Percentiles rank a stretch among this genome's conserved stretches.
phyloP scores from a whole-genome alignment of 2,113 vertebrate genomes.

The Triplophysa siluroides region DNA sequence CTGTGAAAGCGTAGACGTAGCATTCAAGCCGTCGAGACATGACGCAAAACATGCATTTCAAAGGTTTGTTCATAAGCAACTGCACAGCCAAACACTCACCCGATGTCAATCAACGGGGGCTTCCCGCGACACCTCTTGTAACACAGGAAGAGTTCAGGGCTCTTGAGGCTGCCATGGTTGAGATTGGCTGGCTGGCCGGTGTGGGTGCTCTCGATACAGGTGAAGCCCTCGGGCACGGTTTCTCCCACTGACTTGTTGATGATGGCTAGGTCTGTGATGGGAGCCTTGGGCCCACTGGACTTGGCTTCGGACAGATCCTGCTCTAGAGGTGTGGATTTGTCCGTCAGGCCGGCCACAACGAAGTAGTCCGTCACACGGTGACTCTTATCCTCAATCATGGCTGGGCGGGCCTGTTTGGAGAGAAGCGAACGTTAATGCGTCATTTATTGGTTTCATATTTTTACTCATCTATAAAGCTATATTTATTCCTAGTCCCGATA shows the following conservation, averaged over 20 bases:
- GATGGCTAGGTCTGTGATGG: constrained; percentile 93
- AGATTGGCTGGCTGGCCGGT: constrained; percentile 92
- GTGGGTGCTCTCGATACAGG: constrained; percentile 90
- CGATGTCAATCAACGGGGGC: constrained; percentile 89
- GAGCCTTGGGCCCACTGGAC: constrained; percentile 87
- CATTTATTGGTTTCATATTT: no score
- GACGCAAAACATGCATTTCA: neutral
- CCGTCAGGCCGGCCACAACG: constrained; percentile 95
- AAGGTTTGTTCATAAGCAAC: neutral
- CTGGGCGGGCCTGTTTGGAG: constrained; percentile 72
- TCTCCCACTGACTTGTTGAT: constrained; percentile 94
- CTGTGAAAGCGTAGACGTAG: no score
- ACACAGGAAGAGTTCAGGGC: constrained; percentile 94
- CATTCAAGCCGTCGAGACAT: no score
- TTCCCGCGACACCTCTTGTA: constrained; percentile 90
- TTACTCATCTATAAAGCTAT: no score
- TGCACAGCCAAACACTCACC: constrained; percentile 77
- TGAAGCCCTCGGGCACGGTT: constrained; percentile 91
- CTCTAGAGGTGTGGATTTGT: constrained; percentile 86
- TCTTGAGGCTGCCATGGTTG: constrained; percentile 97
- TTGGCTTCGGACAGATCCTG: constrained; percentile 91
- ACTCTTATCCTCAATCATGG: constrained; percentile 96
- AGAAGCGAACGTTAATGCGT: neutral
- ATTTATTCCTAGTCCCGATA: no score
- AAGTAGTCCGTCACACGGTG: constrained; percentile 98